Evolutionary conservation across 2,797 vertebrate genomes (phyloP).

Genomic region (Bothrops alternatus): DNA sequence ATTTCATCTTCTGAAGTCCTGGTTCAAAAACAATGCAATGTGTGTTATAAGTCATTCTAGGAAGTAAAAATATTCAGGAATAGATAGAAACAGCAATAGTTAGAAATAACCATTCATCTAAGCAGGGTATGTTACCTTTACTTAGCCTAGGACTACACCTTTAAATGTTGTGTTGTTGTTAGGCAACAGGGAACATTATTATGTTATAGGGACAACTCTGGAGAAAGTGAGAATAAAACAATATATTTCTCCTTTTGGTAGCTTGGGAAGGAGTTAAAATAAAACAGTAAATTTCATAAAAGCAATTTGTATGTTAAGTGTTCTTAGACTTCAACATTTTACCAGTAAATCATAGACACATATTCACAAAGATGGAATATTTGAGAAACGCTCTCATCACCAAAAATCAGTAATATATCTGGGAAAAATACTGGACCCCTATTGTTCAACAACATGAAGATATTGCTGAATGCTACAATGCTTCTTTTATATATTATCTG

Average conservation of each 20-base stretch:
- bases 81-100: neutral
- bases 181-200: neutral
- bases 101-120: neutral
- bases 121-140: neutral
- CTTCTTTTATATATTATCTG: slow-evolving; percentile 46
- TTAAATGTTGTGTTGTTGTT: neutral
- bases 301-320: neutral
- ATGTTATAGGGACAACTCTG: neutral
- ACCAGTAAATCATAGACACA: neutral
- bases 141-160: neutral
- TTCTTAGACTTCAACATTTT: neutral
- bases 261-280: neutral
- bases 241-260: neutral
- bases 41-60: neutral
- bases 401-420: slow-evolving; percentile 55
- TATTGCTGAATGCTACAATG: slow-evolving; percentile 44
- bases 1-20: neutral
- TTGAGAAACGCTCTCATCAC: neutral
- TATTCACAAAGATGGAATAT: neutral
- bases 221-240: neutral
- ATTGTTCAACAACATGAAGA: slow-evolving; percentile 61
- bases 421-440: slow-evolving; percentile 50
- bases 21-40: neutral
- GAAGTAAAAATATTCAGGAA: neutral
- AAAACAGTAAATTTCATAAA: neutral